Percentiles rank a stretch among this genome's conserved stretches.
Conservation (phyloP, 1,140 invertebrate species). For the Psilanteris sp. region DNA sequence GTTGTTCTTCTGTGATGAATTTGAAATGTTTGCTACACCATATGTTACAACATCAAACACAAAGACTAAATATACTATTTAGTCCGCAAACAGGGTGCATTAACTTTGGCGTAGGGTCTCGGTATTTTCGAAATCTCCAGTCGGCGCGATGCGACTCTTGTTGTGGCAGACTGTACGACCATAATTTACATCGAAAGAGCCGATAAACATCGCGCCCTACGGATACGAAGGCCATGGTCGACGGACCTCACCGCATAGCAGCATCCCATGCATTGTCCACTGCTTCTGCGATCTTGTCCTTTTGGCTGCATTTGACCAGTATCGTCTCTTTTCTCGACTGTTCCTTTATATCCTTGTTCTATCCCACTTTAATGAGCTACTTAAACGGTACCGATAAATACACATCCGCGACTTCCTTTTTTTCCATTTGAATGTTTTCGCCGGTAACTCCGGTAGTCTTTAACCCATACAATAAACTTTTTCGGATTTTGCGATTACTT, state of each 20-base stretch:
- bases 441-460: constrained; percentile 24
- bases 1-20: no score
- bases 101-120: constrained; percentile 50
- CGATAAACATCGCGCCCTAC: constrained; percentile 74
- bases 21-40: no score
- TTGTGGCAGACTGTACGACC: constrained; percentile 62
- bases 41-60: no score
- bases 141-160: constrained; percentile 38
- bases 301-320: constrained; percentile 42
- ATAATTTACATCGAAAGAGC: constrained; percentile 76
- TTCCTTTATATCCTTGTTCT: constrained; percentile 51
- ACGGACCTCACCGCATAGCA: constrained; percentile 62
- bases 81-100: constrained; percentile 26
- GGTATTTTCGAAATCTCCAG: constrained; percentile 28
- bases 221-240: constrained; percentile 69
- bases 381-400: constrained; percentile 42
- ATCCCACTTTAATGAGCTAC: constrained; percentile 57
- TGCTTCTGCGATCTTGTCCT: constrained; percentile 54
- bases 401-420: constrained; percentile 23
- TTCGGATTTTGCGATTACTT: constrained; percentile 14
- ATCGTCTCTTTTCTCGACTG: constrained; percentile 45
- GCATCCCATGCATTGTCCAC: constrained; percentile 66
- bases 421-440: constrained; percentile 28
- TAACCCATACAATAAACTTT: constrained; percentile 28
- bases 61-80: constrained; percentile 23